Evolutionary conservation across 2,113 vertebrate genomes (phyloP).

Genomic region (Percopsis transmontana): DNA sequence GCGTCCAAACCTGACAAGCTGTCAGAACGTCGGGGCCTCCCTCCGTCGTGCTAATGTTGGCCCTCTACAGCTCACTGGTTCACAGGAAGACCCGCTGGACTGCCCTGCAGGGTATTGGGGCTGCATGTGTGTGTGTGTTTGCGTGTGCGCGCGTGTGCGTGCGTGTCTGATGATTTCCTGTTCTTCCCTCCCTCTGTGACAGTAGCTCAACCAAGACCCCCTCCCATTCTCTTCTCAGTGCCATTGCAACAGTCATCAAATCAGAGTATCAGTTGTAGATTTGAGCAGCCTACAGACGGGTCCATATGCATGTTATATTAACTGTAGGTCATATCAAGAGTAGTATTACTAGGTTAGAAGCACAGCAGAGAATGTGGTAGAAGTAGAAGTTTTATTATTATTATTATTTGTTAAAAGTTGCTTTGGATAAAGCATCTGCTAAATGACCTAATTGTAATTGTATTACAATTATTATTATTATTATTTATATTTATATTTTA

Average conservation of each 20-base stretch:
- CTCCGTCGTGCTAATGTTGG: constrained; percentile 68
- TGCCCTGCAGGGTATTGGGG: constrained; percentile 42
- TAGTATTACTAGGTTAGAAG: constrained; percentile 37
- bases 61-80: constrained; percentile 71
- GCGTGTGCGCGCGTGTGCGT: constrained; percentile 11
- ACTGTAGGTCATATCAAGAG: constrained; percentile 32
- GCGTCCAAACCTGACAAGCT: constrained; percentile 64
- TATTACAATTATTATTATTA: neutral
- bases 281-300: constrained; percentile 61
- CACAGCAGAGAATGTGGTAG: constrained; percentile 36
- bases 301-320: constrained; percentile 65
- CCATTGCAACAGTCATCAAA: constrained; percentile 78
- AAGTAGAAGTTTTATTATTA: neutral
- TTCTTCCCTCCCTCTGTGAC: constrained; percentile 26
- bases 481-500: constrained; percentile 4
- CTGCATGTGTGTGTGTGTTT: constrained; percentile 22
- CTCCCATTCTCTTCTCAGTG: constrained; percentile 59
- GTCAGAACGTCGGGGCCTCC: constrained; percentile 57
- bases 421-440: too few relatives aligned
- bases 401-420: too few relatives aligned
- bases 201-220: constrained; percentile 16
- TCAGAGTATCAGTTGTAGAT: constrained; percentile 68
- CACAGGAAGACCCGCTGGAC: constrained; percentile 54
- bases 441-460: too few relatives aligned
- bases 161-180: constrained; percentile 34